Conservation (phyloP, 2,113 vertebrate species). For the Sapayoa aenigma region DNA sequence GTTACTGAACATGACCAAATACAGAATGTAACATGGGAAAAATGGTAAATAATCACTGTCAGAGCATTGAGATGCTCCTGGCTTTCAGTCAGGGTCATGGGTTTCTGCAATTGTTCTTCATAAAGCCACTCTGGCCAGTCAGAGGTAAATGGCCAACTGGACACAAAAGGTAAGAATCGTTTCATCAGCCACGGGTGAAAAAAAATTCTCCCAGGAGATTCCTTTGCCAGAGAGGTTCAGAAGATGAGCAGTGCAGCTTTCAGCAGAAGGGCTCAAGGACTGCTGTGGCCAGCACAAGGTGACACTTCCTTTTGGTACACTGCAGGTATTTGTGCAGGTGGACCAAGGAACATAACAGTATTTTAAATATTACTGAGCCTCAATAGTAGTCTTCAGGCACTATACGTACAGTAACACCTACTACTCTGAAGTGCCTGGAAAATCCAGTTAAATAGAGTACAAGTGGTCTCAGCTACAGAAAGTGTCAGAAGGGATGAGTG, state of each 20-base stretch:
- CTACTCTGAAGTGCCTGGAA: neutral
- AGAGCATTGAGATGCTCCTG: neutral
- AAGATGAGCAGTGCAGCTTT: neutral
- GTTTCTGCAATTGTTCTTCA: neutral
- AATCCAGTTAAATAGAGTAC: neutral
- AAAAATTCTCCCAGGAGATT: neutral
- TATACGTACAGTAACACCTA: neutral
- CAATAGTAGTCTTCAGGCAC: neutral
- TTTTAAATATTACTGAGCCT: neutral
- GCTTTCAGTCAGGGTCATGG: neutral
- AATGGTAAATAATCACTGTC: slow-evolving; percentile 27
- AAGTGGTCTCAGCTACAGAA: neutral
- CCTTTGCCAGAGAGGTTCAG: neutral
- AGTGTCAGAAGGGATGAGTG: neutral
- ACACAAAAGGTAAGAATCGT: neutral
- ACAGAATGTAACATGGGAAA: slow-evolving; percentile 9
- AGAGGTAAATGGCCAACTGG: neutral
- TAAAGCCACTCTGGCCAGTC: neutral
- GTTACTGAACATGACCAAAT: slow-evolving; percentile 49
- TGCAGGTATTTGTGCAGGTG: neutral
- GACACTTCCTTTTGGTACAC: neutral
- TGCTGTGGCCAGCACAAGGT: neutral
- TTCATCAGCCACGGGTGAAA: neutral
- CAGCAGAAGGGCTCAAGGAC: neutral
- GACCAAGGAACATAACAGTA: neutral